Conservation (phyloP, 2,113 vertebrate species). For the Chauna torquata region DNA sequence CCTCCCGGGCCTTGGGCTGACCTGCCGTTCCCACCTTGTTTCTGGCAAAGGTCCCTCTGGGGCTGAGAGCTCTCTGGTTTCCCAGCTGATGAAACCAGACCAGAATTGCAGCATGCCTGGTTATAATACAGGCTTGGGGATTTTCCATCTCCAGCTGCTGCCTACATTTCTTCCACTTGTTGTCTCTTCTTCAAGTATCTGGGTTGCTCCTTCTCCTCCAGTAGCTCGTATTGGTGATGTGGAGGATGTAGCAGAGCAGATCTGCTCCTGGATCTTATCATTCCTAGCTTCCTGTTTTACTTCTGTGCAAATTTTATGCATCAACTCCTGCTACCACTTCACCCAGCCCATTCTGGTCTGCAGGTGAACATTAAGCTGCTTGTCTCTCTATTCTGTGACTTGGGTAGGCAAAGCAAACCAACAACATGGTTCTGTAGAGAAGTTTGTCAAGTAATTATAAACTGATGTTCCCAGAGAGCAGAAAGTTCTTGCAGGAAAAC, state of each 20-base stretch:
- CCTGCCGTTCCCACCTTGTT: neutral
- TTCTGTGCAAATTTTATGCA: neutral
- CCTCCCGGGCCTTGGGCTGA: neutral
- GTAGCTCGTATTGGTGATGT: neutral
- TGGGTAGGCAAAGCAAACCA: neutral
- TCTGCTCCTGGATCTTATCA: neutral
- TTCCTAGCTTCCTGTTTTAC: too few species aligned
- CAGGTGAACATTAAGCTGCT: neutral
- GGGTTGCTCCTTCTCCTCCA: neutral
- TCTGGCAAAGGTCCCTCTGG: neutral
- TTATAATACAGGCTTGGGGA: neutral
- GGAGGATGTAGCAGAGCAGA: neutral
- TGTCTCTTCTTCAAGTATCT: neutral
- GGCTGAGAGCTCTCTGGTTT: neutral
- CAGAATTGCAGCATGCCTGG: neutral
- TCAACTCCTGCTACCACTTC: neutral
- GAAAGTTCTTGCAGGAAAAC: neutral
- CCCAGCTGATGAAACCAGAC: neutral
- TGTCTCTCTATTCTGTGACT: neutral
- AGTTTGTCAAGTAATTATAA: neutral
- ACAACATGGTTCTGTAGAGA: neutral
- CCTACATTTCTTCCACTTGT: neutral
- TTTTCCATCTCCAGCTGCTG: neutral
- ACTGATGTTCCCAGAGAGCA: accelerated
- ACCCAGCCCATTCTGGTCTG: neutral